Evolutionary conservation across 2,888 invertebrate species (phyloP).

Genomic region (Ectemnius lituratus): DNA sequence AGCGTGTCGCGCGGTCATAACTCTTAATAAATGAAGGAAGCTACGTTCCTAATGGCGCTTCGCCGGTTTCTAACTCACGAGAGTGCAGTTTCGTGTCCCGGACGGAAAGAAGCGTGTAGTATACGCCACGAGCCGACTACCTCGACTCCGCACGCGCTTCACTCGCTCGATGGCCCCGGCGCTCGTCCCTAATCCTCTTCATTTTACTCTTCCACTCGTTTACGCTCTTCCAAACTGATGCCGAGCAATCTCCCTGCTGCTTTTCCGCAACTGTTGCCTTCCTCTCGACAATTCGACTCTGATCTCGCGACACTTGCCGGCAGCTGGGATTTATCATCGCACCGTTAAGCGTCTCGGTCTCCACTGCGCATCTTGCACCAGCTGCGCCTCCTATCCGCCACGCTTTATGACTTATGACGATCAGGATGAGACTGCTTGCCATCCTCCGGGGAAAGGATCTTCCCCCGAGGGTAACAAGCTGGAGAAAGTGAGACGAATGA

Average conservation of each 20-base stretch:
- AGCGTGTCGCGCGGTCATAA: constrained; percentile 55
- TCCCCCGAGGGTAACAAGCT: background rate
- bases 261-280: constrained; percentile 53
- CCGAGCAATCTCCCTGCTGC: background rate
- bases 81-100: constrained; percentile 61
- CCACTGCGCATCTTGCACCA: constrained; percentile 41
- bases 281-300: constrained; percentile 61
- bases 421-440: constrained; percentile 22
- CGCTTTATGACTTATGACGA: constrained; percentile 61
- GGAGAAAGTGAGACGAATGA: background rate
- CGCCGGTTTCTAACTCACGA: constrained; percentile 49
- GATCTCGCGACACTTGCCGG: constrained; percentile 50
- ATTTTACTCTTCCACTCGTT: too few relatives aligned
- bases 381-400: constrained; percentile 57
- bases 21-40: constrained; percentile 58
- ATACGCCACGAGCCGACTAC: constrained; percentile 12
- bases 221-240: background rate
- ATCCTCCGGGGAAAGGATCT: background rate
- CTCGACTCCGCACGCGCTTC: constrained; percentile 50
- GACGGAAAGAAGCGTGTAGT: constrained; percentile 42
- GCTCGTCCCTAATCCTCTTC: too few relatives aligned
- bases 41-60: constrained; percentile 51
- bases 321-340: constrained; percentile 73
- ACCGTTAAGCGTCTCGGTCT: constrained; percentile 53
- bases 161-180: constrained; percentile 25